Base-by-base conservation (phyloP, 2,797 vertebrate species). In the Phrynocephalus guinanensis region DNA sequence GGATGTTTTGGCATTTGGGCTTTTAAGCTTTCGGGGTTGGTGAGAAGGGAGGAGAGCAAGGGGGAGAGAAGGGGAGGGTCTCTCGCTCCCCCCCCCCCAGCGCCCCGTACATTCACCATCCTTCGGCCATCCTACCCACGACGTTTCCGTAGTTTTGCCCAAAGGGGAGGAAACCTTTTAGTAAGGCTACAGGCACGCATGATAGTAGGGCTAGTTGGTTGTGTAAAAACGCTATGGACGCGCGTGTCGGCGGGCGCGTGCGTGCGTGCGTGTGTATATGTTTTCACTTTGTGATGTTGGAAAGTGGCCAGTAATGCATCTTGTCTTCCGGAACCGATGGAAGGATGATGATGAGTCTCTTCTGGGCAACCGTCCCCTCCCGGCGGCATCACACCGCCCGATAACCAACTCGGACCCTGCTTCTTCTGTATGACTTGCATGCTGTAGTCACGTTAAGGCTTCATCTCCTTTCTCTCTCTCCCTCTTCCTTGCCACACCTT, bases 321-420 rank as follows among this genome's bases (percentile, higher is more conserved):
- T 86, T 90, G 89, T 84, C 56, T 79, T 88, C 87, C 93, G 84
- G 91, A 90, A 92, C 83, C 90, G 83, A 83, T 75, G 87, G 80
- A 90, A 89, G 83, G 86, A 87, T 87, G 50, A 6, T 3, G 52
- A 6, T 3, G 52, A 50, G 50, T 82, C 83, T 63, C 88, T 63
- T 22, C n/a, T 50, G 10, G 30, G 33, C 22, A 11, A 7, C 22
- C 28, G 10, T 3, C 33, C 5, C 13, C 24, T 38, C 1, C 0
- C 11, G 11, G 56, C 18, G 24, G 16, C 38, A 38, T 38, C 67
- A 6, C 26, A n/a, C 7, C 16, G 28, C 24, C 63, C 30, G 28
- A 63, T 8, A 44, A 44, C 30, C n/a, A 38, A 38, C 60, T 24
- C 15, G 8, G 24, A 28, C 67, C 84, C 87, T 77, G 3, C 48